Evolutionary conservation across 2,888 invertebrate species (phyloP).

Genomic region (Theretra japonica): DNA sequence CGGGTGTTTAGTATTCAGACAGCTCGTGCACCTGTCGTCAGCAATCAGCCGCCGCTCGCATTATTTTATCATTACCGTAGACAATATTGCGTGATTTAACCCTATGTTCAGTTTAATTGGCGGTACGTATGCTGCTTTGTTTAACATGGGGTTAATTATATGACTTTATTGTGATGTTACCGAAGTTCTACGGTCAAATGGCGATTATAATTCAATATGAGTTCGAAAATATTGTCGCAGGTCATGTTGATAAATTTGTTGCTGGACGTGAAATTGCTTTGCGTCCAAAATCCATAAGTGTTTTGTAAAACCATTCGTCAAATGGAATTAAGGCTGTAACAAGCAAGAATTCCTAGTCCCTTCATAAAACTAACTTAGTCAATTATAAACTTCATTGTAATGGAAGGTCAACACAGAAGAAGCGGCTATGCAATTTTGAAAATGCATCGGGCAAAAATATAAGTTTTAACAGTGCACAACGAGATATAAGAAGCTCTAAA

Average conservation of each 20-base stretch:
- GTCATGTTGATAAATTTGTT: too few species aligned
- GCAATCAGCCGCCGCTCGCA: slow-evolving; percentile 67
- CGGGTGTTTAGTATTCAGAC: slow-evolving; percentile 63
- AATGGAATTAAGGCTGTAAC: too few species aligned
- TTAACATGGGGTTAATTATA: slow-evolving; percentile 4
- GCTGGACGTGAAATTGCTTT: too few species aligned
- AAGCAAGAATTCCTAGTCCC: too few species aligned
- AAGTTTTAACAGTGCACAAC: background rate
- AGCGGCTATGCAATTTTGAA: background rate
- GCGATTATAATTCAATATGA: background rate
- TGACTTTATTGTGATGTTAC: background rate
- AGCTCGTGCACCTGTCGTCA: slow-evolving; percentile 63
- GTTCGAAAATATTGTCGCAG: too few species aligned
- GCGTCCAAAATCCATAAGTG: too few species aligned
- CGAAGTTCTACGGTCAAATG: background rate
- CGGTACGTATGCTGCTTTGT: background rate
- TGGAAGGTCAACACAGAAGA: background rate
- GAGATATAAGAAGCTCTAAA: slow-evolving; percentile 10
- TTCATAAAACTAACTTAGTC: too few species aligned
- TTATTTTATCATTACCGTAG: slow-evolving; percentile 69
- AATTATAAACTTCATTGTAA: too few species aligned
- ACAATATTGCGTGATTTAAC: slow-evolving; percentile 64
- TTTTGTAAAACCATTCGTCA: too few species aligned
- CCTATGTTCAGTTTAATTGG: slow-evolving; percentile 5
- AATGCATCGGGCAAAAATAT: background rate